Evolutionary conservation across 1,140 invertebrate genomes (phyloP).

Genomic region (Stegodyphus mimosarum): DNA sequence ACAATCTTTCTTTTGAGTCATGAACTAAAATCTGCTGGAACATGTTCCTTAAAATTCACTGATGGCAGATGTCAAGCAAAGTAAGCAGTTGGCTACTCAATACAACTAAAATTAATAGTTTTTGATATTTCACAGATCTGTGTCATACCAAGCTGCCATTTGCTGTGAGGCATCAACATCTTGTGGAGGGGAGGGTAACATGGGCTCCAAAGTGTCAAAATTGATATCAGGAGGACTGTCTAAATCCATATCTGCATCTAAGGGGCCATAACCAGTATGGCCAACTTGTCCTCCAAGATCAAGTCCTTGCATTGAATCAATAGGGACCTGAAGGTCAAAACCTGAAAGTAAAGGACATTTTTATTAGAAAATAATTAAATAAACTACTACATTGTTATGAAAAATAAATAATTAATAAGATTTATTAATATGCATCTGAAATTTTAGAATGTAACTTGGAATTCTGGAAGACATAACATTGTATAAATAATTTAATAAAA

Average conservation of each 20-base stretch:
- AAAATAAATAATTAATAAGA: too few species aligned
- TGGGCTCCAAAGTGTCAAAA: slow-evolving; percentile 81
- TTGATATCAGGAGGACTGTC: slow-evolving; percentile 80
- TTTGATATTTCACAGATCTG: slow-evolving; percentile 78
- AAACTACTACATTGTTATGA: too few species aligned
- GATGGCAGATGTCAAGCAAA: not conserved
- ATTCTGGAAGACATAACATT: too few species aligned
- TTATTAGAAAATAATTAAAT: not conserved
- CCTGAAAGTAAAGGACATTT: slow-evolving; percentile 72
- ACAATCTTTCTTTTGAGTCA: not conserved
- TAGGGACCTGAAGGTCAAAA: slow-evolving; percentile 92
- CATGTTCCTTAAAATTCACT: not conserved
- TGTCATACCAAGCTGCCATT: slow-evolving; percentile 95
- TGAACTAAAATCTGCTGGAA: too few species aligned
- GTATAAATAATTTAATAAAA: too few species aligned
- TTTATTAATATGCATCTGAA: too few species aligned
- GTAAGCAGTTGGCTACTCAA: not conserved
- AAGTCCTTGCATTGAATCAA: slow-evolving; percentile 95
- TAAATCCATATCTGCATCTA: slow-evolving; percentile 86
- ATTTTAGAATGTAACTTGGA: too few species aligned
- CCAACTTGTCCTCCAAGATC: slow-evolving; percentile 82
- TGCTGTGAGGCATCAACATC: slow-evolving; percentile 88
- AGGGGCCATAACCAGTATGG: slow-evolving; percentile 76
- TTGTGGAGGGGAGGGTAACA: slow-evolving; percentile 74
- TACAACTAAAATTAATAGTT: not conserved